Conservation (phyloP, 2,797 vertebrate genomes). For the Tinamus major region DNA sequence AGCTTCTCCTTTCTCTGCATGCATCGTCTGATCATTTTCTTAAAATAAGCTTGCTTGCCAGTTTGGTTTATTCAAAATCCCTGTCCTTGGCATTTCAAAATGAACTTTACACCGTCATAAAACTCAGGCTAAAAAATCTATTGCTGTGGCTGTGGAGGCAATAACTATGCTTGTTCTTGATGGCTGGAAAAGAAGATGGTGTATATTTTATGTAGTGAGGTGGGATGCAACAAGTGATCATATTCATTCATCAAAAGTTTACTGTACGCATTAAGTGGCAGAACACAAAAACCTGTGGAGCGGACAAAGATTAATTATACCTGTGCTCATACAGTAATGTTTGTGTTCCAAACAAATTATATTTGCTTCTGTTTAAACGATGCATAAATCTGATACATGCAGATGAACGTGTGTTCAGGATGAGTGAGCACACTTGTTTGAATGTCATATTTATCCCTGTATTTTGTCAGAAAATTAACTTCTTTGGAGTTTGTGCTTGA, state of each 20-base stretch:
- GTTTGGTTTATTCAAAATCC: not conserved
- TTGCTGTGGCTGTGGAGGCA: constrained; percentile 1
- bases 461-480: constrained; percentile 99
- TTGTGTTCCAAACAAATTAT: constrained; percentile 89
- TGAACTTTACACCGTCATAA: not conserved
- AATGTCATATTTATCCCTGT: constrained; percentile 99
- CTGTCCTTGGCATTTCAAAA: constrained; percentile 8
- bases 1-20: not conserved
- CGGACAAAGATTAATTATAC: constrained; percentile 88
- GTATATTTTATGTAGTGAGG: not conserved
- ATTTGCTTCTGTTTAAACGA: constrained; percentile 88
- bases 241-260: constrained; percentile 79
- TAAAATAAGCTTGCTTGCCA: not conserved
- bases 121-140: not conserved
- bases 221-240: constrained; percentile 72
- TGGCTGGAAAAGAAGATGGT: not conserved
- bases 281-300: constrained; percentile 79
- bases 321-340: constrained; percentile 82
- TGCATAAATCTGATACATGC: constrained; percentile 91
- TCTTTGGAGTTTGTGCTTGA: constrained; percentile 97
- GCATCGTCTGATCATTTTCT: not conserved
- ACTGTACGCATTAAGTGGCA: constrained; percentile 69
- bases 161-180: not conserved
- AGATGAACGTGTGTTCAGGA: constrained; percentile 95
- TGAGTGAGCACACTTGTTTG: constrained; percentile 99